Evolutionary conservation across 2,113 vertebrate species (phyloP).

Genomic region (Oncorhynchus mykiss): DNA sequence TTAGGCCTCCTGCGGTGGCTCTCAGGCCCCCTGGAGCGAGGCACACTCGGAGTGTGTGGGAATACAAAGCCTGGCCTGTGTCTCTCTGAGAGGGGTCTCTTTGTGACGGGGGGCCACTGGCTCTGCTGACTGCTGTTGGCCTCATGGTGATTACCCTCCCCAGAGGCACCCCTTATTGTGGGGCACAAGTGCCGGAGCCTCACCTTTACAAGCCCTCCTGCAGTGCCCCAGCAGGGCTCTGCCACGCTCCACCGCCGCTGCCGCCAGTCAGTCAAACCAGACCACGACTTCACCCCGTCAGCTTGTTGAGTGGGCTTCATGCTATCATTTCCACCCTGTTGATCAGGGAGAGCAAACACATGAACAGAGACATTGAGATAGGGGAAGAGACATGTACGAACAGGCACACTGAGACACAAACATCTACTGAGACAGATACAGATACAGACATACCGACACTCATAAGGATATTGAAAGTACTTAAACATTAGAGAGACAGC

Average conservation of each 20-base stretch:
- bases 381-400: no score
- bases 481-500: no score
- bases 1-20: not conserved
- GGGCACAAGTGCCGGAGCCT: not conserved
- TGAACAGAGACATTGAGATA: no score
- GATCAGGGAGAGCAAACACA: no score
- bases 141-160: constrained; percentile 9
- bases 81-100: not conserved
- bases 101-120: not conserved
- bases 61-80: not conserved
- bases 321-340: not conserved
- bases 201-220: constrained; percentile 9
- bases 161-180: not conserved
- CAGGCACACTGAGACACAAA: no score
- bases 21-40: constrained; percentile 1
- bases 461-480: no score
- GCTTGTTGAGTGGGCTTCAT: not conserved
- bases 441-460: no score
- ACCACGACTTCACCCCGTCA: not conserved
- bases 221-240: not conserved
- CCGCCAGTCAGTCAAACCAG: no score
- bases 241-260: not conserved
- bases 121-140: constrained; percentile 1
- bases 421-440: no score
- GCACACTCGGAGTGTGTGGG: not conserved